Conservation (phyloP, 2,888 invertebrate genomes). For the Phengaris alcon region DNA sequence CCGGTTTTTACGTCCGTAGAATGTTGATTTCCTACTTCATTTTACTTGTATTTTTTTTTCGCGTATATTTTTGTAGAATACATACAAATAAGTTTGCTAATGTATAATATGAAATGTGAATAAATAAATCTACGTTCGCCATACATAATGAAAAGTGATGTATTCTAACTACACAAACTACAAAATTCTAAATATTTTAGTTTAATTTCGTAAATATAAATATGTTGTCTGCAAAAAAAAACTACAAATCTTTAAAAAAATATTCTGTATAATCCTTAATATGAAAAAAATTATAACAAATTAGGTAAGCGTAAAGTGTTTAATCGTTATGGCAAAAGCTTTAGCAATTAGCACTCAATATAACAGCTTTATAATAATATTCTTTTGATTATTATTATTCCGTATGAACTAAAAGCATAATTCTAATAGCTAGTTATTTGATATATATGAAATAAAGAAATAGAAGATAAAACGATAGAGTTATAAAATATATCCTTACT, state of each 20-base stretch:
- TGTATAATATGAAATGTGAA: not conserved
- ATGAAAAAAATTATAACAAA: too few species aligned
- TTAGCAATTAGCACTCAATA: too few species aligned
- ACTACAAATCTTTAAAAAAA: not conserved
- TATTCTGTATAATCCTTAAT: too few species aligned
- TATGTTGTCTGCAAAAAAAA: not conserved
- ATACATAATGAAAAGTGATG: not conserved
- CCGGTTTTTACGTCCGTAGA: slow-evolving; percentile 51
- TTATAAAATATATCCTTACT: not conserved
- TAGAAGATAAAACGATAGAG: not conserved
- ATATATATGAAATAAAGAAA: not conserved
- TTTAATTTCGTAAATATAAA: not conserved
- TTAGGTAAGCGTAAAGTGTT: too few species aligned
- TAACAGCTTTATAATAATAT: too few species aligned
- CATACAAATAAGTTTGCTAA: too few species aligned
- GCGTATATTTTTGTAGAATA: not conserved
- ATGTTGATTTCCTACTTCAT: slow-evolving; percentile 46
- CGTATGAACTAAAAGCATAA: too few species aligned
- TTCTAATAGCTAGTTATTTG: too few species aligned
- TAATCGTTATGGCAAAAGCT: too few species aligned
- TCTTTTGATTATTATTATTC: too few species aligned
- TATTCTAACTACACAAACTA: not conserved
- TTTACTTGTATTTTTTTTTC: slow-evolving; percentile 23
- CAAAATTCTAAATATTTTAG: not conserved
- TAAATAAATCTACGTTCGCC: not conserved